Evolutionary conservation across 1,140 invertebrate genomes (phyloP), one percentile per base, ranked within the genome.

Genomic region (Zeugodacus cucurbitae): DNA sequence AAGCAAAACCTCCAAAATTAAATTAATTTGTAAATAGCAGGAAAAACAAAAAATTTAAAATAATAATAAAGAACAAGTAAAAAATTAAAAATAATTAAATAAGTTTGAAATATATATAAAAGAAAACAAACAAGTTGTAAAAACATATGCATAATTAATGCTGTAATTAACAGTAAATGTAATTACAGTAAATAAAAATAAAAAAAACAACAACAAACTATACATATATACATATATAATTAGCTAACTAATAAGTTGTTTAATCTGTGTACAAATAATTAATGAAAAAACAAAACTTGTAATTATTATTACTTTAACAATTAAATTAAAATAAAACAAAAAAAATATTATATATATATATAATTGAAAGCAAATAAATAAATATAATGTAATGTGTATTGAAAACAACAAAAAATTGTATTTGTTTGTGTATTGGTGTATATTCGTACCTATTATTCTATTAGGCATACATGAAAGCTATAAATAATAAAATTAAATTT

Each of bases 1-100:
- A 74, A 88, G 17, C 22, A n/a, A 64, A 78, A 20, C 26, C 20
- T 64, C 41, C 37, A 86, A 88, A 82, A n/a, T 59, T 74, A 82
- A 82, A 88, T 87, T 78, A 87, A 88, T 88, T 67, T 87, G 86
- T 88, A 88, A 88, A 88, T 86, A 88, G 32, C 54, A 70, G n/a
- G 20, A 48, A 67, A 67, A 14, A 87, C 22, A 64, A 48, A 20
- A 41, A 67, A 22, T 48, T 2, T 14, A 70, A 87, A 70, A 10
- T n/a, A 78, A 48, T 58, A 57, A 88, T 78, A 34, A 32, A 32
- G 29, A 44, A 87, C 11, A 85, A 41, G 48, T 48, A 48, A 78
- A 88, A 58, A 74, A 88, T 22, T 34, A 54, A 58, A 34, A 7
- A 62, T 20, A 62, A 59, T 78, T 82, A 41, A 62, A 62, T n/a